Evolutionary conservation across 2,888 invertebrate species (phyloP), one percentile per base, ranked within the genome.

Genomic region (Eumerus sabulonum): DNA sequence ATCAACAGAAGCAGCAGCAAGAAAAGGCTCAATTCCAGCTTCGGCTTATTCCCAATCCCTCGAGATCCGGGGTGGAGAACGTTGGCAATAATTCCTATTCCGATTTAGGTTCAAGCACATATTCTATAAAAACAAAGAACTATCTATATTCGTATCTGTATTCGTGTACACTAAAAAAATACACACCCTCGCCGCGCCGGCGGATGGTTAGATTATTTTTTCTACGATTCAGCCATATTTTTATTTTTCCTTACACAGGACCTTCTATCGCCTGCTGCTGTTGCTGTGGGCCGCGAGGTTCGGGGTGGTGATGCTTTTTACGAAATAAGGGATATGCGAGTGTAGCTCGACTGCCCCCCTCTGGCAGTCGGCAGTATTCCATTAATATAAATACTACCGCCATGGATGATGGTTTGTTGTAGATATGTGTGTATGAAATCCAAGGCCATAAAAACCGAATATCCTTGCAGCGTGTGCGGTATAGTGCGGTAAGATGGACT

Each of bases 211-310:
- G 40, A 7, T 40, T 11, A 50, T 72, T 77, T 77, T 77, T 77
- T 77, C 62, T 72, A 67, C 77, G 77, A 73, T 44, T 77, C 77
- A 73, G 77, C 77, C 77, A 77, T 77, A 77, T 77, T 77, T 77
- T 77, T 77, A 73, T 73, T 56, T 67, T 77, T 60, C 60, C 38
- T 42, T 47, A 68, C 45, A 74, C 62, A 70, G 42, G 45, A 42
- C 16, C 12, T 40, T 40, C 27, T 9, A 40, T 18, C 18, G n/a
- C 45, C 9, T 48, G 27, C 1, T 27, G 1, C 4, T n/a, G n/a
- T n/a, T n/a, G n/a, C n/a, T n/a, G n/a, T n/a, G n/a, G n/a, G n/a
- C 14, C 12, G 12, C 12, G 48, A 40, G 38, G 16, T n/a, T n/a
- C 38, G 19, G 54, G 47, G 45, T 62, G 27, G 48, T 60, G 73